Conservation (phyloP, 2,888 invertebrate species). For the Epirrita christyi region DNA sequence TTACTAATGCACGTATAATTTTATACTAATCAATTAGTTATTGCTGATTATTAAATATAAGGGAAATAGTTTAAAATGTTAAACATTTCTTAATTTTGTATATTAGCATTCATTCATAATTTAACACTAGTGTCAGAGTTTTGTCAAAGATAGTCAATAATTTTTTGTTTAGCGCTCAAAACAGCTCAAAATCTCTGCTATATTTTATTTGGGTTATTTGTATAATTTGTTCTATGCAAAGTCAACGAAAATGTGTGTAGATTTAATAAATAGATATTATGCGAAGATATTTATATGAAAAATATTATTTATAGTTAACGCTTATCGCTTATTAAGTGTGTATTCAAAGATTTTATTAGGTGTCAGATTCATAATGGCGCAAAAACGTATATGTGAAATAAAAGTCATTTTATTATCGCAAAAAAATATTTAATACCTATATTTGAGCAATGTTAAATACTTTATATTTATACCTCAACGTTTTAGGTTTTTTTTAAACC, state of each 20-base stretch:
- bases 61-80: slow-evolving; percentile 36
- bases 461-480: no score
- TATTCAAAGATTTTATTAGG: slow-evolving; percentile 36
- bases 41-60: slow-evolving; percentile 10
- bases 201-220: slow-evolving; percentile 2
- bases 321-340: slow-evolving; percentile 49
- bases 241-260: slow-evolving; percentile 46
- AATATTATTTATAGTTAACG: slow-evolving; percentile 38
- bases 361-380: slow-evolving; percentile 21
- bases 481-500: background rate
- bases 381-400: slow-evolving; percentile 20
- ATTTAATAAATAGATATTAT: slow-evolving; percentile 39
- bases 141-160: slow-evolving; percentile 29
- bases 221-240: slow-evolving; percentile 23
- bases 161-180: slow-evolving; percentile 47
- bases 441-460: no score
- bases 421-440: no score
- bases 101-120: slow-evolving; percentile 20
- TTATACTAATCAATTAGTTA: no score
- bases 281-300: slow-evolving; percentile 45
- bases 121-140: slow-evolving; percentile 33
- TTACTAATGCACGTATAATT: no score
- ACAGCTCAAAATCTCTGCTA: slow-evolving; percentile 41
- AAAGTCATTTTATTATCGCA: no score
- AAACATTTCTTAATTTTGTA: slow-evolving; percentile 35